Evolutionary conservation across 1,140 invertebrate species (phyloP).

Genomic region (Papilio helenus): DNA sequence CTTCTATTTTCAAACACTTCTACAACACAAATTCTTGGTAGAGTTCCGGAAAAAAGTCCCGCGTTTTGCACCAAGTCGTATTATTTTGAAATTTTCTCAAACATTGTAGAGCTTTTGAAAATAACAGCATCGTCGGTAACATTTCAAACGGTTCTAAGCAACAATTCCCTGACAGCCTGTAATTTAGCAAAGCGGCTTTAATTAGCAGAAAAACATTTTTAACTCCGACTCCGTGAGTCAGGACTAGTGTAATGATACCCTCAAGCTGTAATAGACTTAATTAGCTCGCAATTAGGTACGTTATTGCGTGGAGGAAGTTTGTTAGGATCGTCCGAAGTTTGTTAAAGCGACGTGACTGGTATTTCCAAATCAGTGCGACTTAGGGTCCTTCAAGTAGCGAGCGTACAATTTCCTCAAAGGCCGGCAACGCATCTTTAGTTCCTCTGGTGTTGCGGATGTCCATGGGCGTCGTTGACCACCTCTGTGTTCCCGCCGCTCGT

Average conservation of each 20-base stretch:
- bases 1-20: not conserved
- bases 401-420: too few relatives aligned
- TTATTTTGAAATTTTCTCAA: not conserved
- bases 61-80: not conserved
- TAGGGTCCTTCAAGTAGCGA: too few relatives aligned
- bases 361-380: too few relatives aligned
- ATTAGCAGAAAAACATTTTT: constrained; percentile 37
- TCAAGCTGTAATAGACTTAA: constrained; percentile 19
- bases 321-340: constrained; percentile 36
- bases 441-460: too few relatives aligned
- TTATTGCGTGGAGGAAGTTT: constrained; percentile 6
- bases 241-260: not conserved
- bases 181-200: constrained; percentile 29
- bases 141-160: constrained; percentile 18
- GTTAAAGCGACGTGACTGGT: constrained; percentile 38
- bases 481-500: too few relatives aligned
- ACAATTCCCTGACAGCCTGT: not conserved
- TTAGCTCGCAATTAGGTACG: constrained; percentile 2
- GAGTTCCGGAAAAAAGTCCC: not conserved
- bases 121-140: not conserved
- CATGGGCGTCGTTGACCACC: too few relatives aligned
- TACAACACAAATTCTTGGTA: not conserved
- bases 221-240: constrained; percentile 2
- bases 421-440: too few relatives aligned
- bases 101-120: not conserved